A percentile compares a stretch with the other conserved stretches of the same genome.
Conservation (phyloP, 2,797 vertebrate genomes). For the Trachurus trachurus region DNA sequence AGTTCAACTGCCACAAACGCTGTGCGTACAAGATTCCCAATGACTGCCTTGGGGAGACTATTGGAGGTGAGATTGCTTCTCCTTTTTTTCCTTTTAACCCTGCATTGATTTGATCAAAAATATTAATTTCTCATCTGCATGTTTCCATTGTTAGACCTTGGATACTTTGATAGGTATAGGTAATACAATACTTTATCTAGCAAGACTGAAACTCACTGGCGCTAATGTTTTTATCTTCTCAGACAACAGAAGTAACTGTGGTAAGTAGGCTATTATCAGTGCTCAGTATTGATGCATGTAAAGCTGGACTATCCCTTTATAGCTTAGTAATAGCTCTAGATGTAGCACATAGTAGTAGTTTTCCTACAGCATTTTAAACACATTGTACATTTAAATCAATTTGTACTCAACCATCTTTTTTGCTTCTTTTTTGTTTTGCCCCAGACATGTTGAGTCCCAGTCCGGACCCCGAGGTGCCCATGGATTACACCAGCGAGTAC, state of each 20-base stretch:
- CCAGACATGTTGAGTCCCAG: constrained; percentile 86
- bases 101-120: constrained; percentile 36
- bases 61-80: constrained; percentile 85
- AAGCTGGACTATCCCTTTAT: background rate
- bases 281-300: constrained; percentile 33
- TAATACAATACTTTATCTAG: constrained; percentile 40
- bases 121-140: constrained; percentile 24
- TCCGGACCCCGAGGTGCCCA: constrained; percentile 86
- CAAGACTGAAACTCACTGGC: constrained; percentile 48
- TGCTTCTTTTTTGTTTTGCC: background rate
- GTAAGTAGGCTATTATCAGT: constrained; percentile 66
- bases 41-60: constrained; percentile 92
- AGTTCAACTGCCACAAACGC: constrained; percentile 96
- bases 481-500: constrained; percentile 90
- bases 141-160: constrained; percentile 26
- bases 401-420: background rate
- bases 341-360: constrained; percentile 1
- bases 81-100: constrained; percentile 18
- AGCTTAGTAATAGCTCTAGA: background rate
- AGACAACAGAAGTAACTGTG: constrained; percentile 82
- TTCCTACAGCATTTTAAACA: constrained; percentile 17
- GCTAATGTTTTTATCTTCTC: constrained; percentile 74
- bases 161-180: constrained; percentile 13
- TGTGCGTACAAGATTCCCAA: constrained; percentile 93
- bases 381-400: background rate